Conservation (phyloP, 1,140 invertebrate genomes). For the Brachionus calyciflorus region DNA sequence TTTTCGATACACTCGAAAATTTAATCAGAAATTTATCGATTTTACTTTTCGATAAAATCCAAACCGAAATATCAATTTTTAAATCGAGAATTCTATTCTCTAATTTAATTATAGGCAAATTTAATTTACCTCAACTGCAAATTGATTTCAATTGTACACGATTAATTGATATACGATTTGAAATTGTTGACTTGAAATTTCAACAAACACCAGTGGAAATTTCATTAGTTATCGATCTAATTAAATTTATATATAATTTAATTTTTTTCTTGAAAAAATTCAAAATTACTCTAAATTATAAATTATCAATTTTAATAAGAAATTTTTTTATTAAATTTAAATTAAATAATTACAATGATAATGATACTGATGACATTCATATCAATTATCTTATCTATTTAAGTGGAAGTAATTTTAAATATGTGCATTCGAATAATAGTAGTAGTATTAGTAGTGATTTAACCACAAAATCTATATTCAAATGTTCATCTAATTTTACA, state of each 20-base stretch:
- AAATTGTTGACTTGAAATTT: neutral
- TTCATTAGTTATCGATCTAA: neutral
- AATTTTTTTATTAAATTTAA: neutral
- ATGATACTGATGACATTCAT: too few species aligned
- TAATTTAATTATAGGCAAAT: conserved; percentile 16
- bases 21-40: neutral
- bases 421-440: neutral
- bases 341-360: neutral
- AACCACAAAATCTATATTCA: neutral
- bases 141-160: neutral
- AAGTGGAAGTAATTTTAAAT: neutral
- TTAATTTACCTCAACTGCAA: neutral
- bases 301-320: neutral
- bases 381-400: neutral
- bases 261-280: neutral
- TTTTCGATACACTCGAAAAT: neutral
- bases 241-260: neutral
- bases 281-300: neutral
- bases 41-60: neutral
- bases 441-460: too few species aligned
- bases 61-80: neutral
- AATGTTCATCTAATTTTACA: neutral
- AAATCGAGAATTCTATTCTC: neutral
- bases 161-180: neutral
- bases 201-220: neutral